A percentile compares a stretch with the other conserved stretches of the same genome.
Evolutionary conservation across 2,888 invertebrate genomes (phyloP).

Genomic region (Ennomos erosarius): DNA sequence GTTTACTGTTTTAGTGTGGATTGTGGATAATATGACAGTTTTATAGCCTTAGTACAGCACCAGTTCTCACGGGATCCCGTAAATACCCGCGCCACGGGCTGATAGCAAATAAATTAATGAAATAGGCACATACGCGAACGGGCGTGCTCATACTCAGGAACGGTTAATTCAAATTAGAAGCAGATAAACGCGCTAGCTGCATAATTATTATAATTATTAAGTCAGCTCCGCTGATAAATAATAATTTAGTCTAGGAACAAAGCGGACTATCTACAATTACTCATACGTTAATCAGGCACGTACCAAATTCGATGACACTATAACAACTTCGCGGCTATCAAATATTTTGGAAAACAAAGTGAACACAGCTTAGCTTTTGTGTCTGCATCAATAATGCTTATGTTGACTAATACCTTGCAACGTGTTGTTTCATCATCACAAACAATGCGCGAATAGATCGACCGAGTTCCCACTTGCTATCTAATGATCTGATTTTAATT

Average conservation of each 20-base stretch:
- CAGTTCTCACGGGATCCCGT: constrained; percentile 55
- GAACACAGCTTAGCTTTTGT: constrained; percentile 15
- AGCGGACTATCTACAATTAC: constrained; percentile 15
- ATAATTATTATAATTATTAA: too few species aligned
- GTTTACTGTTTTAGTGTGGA: constrained; percentile 2
- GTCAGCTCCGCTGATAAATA: constrained; percentile 23
- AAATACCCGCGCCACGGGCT: constrained; percentile 66
- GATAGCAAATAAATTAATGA: constrained; percentile 67
- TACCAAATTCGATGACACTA: constrained; percentile 16
- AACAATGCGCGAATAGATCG: constrained; percentile 56
- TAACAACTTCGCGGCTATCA: constrained; percentile 7
- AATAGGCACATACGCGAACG: constrained; percentile 59
- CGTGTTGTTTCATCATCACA: constrained; percentile 54
- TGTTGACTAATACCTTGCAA: constrained; percentile 52
- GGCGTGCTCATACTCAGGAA: constrained; percentile 51
- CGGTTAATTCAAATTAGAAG: constrained; percentile 42
- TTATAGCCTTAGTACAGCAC: constrained; percentile 23
- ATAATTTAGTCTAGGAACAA: constrained; percentile 18
- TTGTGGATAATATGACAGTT: constrained; percentile 4
- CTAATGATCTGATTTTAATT: constrained; percentile 34
- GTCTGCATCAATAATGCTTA: constrained; percentile 27
- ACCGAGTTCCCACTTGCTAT: constrained; percentile 59
- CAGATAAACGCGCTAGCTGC: constrained; percentile 33
- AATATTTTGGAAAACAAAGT: constrained; percentile 9
- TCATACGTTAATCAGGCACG: constrained; percentile 25